Base-by-base conservation (phyloP, 1,140 invertebrate genomes). In the Thaumetopoea pityocampa region DNA sequence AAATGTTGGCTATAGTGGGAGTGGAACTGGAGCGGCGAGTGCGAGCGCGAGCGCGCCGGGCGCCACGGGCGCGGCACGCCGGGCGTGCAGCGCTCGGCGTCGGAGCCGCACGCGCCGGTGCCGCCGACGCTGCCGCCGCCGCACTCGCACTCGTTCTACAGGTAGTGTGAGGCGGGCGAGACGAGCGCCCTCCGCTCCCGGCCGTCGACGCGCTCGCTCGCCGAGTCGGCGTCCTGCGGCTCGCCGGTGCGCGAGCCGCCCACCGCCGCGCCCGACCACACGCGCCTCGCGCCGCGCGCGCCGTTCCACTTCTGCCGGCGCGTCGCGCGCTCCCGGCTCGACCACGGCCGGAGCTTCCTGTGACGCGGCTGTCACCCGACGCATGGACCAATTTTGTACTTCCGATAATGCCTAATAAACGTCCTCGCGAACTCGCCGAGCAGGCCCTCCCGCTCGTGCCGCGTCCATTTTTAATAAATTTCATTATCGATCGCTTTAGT, bases 11-110 rank as follows among this genome's bases (percentile, higher is more conserved):
- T 14, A 7, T 62, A 77, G 45, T 78, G 74, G 77, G 76, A 81
- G 34, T 79, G 74, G 74, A 79, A 67, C 38, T 81, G 74, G 76
- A 74, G 64, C 47, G 72, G 68, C 0, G 67, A 74, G 1, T 60
- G 51, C 1, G 63, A 55, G 19, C 47, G 68, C 22, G 68, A 68
- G 40, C 60, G 72, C 3, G 44, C 52, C 19, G 44, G 32, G 5
- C 49, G 61, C 4, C 36, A 42, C 22, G 64, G 47, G 16, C 78
- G 83, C n/a, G n/a, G n/a, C 33, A 67, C 73, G 29, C 74, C 87
- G 2, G 72, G 87, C 34, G 87, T 88, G n/a, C 88, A 89, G 55
- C 76, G 88, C 3, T 89, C 88, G 10, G 88, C 88, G 14, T 89
- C 88, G 47, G 88, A 89, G 57, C 88, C 88, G 4, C 88, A 89